Evolutionary conservation across 2,797 vertebrate species (phyloP).

Genomic region (Pseudopleuronectes americanus): DNA sequence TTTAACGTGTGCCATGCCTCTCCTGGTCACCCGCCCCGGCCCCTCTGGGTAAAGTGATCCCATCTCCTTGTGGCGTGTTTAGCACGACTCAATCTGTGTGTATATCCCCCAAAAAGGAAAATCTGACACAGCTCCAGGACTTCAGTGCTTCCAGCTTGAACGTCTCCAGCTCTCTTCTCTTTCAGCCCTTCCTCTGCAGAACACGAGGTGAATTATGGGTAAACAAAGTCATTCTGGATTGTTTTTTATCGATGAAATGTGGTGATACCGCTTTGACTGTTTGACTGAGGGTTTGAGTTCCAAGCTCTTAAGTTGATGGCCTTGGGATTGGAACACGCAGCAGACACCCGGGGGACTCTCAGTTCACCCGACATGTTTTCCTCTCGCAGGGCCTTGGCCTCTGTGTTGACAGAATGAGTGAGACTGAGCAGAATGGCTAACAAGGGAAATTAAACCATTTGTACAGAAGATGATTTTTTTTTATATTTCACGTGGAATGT

Average conservation of each 20-base stretch:
- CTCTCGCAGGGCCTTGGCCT: conserved; percentile 5
- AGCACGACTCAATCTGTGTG: conserved; percentile 31
- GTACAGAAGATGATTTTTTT: neutral
- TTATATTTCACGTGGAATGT: conserved; percentile 10
- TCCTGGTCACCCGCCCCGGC: conserved; percentile 33
- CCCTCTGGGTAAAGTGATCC: conserved; percentile 50
- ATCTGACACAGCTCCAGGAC: conserved; percentile 4
- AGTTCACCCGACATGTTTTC: conserved; percentile 7
- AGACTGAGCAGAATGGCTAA: conserved; percentile 6
- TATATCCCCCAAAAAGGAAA: conserved; percentile 38
- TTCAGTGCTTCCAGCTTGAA: conserved; percentile 28
- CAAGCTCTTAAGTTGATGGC: conserved; percentile 16
- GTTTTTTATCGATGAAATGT: conserved; percentile 6
- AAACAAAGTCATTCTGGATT: neutral
- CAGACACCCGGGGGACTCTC: neutral
- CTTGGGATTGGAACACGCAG: neutral
- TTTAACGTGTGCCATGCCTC: conserved; percentile 44
- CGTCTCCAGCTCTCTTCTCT: conserved; percentile 11
- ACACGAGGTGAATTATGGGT: conserved; percentile 24
- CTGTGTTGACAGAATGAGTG: neutral
- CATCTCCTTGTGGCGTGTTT: conserved; percentile 32
- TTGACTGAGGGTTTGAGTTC: neutral
- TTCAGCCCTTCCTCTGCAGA: conserved; percentile 29
- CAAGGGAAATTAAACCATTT: conserved; percentile 5
- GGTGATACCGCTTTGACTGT: neutral